Base-by-base conservation (phyloP, 2,113 vertebrate species). In the Antechinus flavipes region DNA sequence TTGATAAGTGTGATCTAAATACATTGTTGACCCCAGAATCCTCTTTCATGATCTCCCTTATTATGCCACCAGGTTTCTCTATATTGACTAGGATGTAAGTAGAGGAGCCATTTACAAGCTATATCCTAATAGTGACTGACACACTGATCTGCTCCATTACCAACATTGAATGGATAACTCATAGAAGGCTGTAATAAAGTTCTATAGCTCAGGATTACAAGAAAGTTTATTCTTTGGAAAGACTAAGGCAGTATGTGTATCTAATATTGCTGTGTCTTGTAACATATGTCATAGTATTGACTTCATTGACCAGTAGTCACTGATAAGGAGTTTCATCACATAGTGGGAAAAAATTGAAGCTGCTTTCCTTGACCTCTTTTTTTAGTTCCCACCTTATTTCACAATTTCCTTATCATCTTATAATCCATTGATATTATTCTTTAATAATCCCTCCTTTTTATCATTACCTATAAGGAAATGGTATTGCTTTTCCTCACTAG, bases 241-340 rank as follows among this genome's bases (percentile, higher is more conserved):
- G 30, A n/a, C 4, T 22, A 76, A 35, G 68, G n/a, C 0, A 19
- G 5, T 6, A 76, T 76, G 35, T 12, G 7, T 22, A 11, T 76
- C 35, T 76, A 27, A 35, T 68, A 35, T 35, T 68, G 27, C 5
- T 68, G 35, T 35, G 30, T n/a, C 47, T 92, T 42, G 30, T 68
- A 92, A 68, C 35, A 61, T 35, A 49, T 61, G 47, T 76, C 92
- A 52, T 52, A 76, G 76, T 84, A 2, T 35, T 91, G 55, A 25
- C 91, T 93, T 22, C 7, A 54, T n/a, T 93, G 49, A 19, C 7
- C 56, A 76, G 19, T 12, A n/a, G 91, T 24, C 0, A 49, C 47
- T 97, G 96, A 93, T 92, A 93, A 53, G 61, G 30, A 30, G 58
- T 61, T 30, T 61, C 27, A 61, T 35, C 3, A 30, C 9, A 35